phyloP scores from a whole-genome alignment of 2,888 invertebrate genomes.

The Drosophila birchii region DNA sequence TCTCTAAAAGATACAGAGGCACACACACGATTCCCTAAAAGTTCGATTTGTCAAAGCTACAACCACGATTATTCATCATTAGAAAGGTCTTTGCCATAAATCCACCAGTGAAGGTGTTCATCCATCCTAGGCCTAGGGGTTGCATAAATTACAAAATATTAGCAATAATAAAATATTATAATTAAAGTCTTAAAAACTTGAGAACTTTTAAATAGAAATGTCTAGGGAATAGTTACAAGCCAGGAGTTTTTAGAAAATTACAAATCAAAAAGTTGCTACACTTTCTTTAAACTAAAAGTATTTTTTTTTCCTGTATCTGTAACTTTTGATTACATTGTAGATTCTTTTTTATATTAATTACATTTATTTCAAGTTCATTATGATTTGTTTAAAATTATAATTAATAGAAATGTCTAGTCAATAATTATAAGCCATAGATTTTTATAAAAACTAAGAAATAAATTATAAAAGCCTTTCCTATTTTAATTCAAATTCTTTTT shows the following conservation, averaged over 20 bases:
- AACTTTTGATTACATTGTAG: too few relatives aligned
- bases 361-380: too few relatives aligned
- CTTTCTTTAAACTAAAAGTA: neutral
- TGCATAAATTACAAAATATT: constrained; percentile 63
- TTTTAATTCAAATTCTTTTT: too few relatives aligned
- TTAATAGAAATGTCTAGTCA: too few relatives aligned
- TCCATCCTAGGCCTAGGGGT: constrained; percentile 17
- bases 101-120: neutral
- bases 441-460: too few relatives aligned
- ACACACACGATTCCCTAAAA: constrained; percentile 45
- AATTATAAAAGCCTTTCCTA: too few relatives aligned
- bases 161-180: constrained; percentile 41
- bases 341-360: too few relatives aligned
- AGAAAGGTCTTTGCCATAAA: constrained; percentile 16
- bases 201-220: neutral
- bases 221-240: neutral
- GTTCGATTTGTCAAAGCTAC: constrained; percentile 65
- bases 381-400: too few relatives aligned
- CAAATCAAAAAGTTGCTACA: neutral
- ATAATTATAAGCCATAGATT: neutral
- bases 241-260: neutral
- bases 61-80: constrained; percentile 55
- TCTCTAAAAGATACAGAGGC: neutral
- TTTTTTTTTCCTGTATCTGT: too few relatives aligned
- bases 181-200: neutral